Evolutionary conservation across 2,113 vertebrate species (phyloP), one percentile per base, ranked within the genome.

Genomic region (Notechis scutatus): DNA sequence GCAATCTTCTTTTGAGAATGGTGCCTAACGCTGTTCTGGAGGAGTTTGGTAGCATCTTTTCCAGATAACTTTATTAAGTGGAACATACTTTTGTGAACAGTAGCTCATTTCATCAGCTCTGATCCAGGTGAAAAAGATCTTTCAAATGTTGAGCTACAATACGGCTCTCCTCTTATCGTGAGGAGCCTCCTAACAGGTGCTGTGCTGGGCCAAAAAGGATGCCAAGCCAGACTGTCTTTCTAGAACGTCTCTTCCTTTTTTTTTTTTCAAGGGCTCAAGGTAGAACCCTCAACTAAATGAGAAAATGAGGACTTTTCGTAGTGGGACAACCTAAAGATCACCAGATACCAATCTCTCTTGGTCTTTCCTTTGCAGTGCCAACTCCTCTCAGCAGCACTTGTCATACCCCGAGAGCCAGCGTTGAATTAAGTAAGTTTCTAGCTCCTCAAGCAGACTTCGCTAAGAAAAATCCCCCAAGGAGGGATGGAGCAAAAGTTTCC

Each of bases 171-270:
- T 74, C n/a, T 39, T 74, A 18, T 34, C 5, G 1, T 74, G 14
- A 39, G 15, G 34, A 74, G 26, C n/a, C 69, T 2, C 69, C 69
- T 39, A 20, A 74, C n/a, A 74, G n/a, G 64, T 34, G 14, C n/a
- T n/a, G 64, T 34, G 14, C 14, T n/a, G 14, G 14, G n/a, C 64
- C 64, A 6, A 15, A 15, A 34, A 34, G 42, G 96, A 97, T 15
- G 95, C 95, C 26, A 98, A 97, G 96, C n/a, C 96, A 59, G 97
- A 97, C 64, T 98, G 98, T 95, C 97, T 98, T 93, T 96, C 93
- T 96, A 97, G 91, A 97, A 97, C 14, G 89, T 98, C 39, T 94
- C 97, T 85, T 96, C 97, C 95, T 98, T 98, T 96, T 95, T 98
- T 98, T 39, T 42, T 93, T 97, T 95, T 98, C 92, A 95, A 97